These are phyloP conservation scores for Neomorphus geoffroyi DNA, from an alignment of 2,797 vertebrate genomes.

Conservation along the genomic window DNA sequence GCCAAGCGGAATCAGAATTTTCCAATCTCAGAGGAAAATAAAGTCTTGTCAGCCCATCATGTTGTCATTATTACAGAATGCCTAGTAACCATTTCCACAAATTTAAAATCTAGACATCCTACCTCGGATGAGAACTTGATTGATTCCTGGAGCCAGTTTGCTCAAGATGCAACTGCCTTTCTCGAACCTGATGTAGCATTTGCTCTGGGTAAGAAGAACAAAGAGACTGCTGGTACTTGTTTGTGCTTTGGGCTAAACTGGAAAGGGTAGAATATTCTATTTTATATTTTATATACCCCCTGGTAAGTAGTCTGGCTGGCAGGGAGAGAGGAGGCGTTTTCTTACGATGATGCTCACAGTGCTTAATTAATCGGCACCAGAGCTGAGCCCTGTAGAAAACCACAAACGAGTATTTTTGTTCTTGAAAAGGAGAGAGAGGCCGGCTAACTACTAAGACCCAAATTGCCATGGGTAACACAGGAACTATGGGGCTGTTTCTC, in stretches of 20 bases:
- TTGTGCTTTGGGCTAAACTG: conserved; percentile 45
- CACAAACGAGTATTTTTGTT: neutral
- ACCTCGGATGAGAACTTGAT: conserved; percentile 35
- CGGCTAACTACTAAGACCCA: neutral
- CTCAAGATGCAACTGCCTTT: conserved; percentile 48
- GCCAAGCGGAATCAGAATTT: conserved; percentile 41
- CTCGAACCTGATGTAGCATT: conserved; percentile 41
- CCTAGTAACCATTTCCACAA: conserved; percentile 36
- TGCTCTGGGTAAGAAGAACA: conserved; percentile 55
- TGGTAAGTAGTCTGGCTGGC: conserved; percentile 5
- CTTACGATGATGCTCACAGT: neutral
- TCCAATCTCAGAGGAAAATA: conserved; percentile 48
- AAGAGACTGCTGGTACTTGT: conserved; percentile 44
- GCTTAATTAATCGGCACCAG: conserved; percentile 15
- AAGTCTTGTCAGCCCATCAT: conserved; percentile 51
- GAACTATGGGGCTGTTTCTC: neutral
- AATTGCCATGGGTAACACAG: neutral
- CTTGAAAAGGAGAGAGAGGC: neutral
- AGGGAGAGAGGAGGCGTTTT: conserved; percentile 31
- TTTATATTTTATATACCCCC: conserved; percentile 6
- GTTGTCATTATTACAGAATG: conserved; percentile 56
- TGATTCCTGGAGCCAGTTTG: conserved; percentile 56
- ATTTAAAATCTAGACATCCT: conserved; percentile 38
- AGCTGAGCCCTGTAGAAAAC: conserved; percentile 6
- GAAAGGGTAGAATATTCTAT: neutral